Conservation (phyloP, 2,113 vertebrate species). For the Sceloporus tristichus region DNA sequence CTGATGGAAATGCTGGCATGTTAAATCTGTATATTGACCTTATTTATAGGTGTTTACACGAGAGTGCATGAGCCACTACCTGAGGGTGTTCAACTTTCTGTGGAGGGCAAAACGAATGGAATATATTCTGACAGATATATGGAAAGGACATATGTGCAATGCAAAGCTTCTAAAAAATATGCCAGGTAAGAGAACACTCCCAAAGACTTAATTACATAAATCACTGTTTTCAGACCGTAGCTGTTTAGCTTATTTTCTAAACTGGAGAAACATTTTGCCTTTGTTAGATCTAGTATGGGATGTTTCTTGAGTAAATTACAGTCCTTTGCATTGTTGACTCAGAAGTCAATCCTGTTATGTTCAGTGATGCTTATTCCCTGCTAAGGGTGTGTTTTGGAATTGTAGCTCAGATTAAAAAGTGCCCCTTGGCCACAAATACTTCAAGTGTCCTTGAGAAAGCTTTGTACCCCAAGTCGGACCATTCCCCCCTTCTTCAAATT, state of each 20-base stretch:
- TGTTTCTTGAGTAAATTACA: background rate
- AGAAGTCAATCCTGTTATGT: too few species aligned
- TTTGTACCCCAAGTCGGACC: background rate
- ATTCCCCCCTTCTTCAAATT: too few species aligned
- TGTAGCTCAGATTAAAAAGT: background rate
- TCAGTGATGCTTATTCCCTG: background rate
- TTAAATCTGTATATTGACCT: background rate
- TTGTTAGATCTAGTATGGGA: background rate
- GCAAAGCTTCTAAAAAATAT: conserved; percentile 93
- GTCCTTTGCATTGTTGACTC: background rate
- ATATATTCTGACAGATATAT: conserved; percentile 97
- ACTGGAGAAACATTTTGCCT: background rate
- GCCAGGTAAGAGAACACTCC: conserved; percentile 82
- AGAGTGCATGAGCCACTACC: conserved; percentile 98
- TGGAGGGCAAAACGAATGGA: conserved; percentile 98
- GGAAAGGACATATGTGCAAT: conserved; percentile 99
- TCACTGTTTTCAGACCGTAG: background rate
- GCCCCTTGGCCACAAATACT: too few species aligned
- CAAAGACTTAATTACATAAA: background rate
- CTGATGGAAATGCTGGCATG: accelerated
- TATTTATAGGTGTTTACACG: conserved; percentile 91
- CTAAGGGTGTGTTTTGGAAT: background rate
- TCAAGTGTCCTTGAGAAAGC: too few species aligned
- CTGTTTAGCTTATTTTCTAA: background rate
- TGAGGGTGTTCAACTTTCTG: conserved; percentile 96